Conservation (phyloP, 2,888 invertebrate genomes). For the Eupithecia insigniata region DNA sequence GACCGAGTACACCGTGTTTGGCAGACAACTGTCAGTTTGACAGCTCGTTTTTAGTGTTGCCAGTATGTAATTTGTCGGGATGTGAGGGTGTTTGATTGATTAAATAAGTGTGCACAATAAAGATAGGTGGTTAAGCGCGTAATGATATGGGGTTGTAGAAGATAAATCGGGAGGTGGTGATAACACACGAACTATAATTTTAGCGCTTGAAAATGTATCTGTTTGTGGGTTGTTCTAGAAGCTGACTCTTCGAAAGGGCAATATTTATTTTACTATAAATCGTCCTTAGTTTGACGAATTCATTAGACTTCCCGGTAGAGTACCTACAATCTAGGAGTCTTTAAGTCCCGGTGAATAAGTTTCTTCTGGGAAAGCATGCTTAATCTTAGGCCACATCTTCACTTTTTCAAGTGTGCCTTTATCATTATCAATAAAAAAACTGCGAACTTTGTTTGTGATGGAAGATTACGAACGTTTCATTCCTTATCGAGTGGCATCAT, state of each 20-base stretch:
- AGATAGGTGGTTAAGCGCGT: conserved; percentile 74
- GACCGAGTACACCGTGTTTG: neutral
- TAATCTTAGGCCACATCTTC: too few species aligned
- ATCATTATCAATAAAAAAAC: too few species aligned
- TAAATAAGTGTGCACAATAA: conserved; percentile 76
- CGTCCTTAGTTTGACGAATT: neutral
- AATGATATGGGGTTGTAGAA: conserved; percentile 61
- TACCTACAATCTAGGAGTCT: too few species aligned
- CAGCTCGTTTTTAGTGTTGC: conserved; percentile 74
- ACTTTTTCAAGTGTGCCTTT: too few species aligned
- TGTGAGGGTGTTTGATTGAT: conserved; percentile 80
- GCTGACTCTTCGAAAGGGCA: neutral
- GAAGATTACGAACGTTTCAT: neutral
- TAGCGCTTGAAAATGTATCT: neutral
- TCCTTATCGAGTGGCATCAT: too few species aligned
- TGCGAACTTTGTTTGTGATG: neutral
- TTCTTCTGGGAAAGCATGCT: too few species aligned
- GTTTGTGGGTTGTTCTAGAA: neutral
- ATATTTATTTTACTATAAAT: neutral
- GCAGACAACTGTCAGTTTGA: conserved; percentile 63
- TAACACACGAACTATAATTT: conserved; percentile 18
- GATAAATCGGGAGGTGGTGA: conserved; percentile 36
- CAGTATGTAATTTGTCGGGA: conserved; percentile 80
- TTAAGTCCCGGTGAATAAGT: too few species aligned
- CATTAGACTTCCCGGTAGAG: too few species aligned